Conservation (phyloP, 2,797 vertebrate species). For the Sylvia borin region DNA sequence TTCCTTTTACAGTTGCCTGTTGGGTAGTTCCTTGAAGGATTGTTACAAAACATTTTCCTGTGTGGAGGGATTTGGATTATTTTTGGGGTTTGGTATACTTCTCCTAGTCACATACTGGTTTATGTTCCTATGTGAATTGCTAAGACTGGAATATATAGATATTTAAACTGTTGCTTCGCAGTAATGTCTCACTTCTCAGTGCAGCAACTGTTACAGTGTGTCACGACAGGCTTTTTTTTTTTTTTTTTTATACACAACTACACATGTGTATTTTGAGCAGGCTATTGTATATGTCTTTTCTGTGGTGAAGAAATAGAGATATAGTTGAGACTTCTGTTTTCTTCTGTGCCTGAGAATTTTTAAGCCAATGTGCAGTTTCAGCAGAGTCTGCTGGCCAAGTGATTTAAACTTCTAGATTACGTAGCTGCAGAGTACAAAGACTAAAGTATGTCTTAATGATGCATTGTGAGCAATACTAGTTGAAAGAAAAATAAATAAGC, state of each 20-base stretch:
- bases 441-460: background rate
- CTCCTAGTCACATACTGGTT: background rate
- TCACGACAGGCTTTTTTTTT: background rate
- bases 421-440: background rate
- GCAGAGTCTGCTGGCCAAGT: background rate
- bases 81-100: background rate
- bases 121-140: background rate
- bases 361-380: background rate
- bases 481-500: constrained; percentile 13
- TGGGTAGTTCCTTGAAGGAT: background rate
- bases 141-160: background rate
- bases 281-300: background rate
- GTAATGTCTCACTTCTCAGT: background rate
- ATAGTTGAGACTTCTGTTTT: background rate
- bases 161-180: background rate
- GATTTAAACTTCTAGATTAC: background rate
- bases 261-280: background rate
- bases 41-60: background rate
- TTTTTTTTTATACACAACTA: background rate
- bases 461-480: background rate
- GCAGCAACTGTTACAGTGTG: background rate
- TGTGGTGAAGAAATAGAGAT: background rate
- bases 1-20: background rate
- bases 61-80: background rate
- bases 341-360: background rate